Percentiles rank a stretch among this genome's conserved stretches.
Evolutionary conservation across 1,140 invertebrate species (phyloP).

Genomic region (Heterodera schachtii): DNA sequence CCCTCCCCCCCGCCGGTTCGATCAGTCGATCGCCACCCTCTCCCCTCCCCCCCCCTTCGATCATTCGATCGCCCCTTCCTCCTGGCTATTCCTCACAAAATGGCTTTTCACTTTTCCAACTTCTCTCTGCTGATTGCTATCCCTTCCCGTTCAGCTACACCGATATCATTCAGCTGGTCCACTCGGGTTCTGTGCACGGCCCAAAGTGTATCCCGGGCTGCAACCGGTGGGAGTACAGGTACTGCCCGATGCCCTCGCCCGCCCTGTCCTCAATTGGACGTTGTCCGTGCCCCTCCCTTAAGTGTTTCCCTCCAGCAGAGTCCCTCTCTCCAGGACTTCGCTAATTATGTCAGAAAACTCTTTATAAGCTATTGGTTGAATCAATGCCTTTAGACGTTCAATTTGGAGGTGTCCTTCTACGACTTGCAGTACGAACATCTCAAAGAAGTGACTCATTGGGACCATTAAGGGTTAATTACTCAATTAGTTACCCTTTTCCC

Average conservation of each 20-base stretch:
- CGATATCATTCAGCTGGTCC: conserved; percentile 58
- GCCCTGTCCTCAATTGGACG: not conserved
- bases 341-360: conserved; percentile 36
- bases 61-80: too few species aligned
- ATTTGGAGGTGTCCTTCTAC: conserved; percentile 30
- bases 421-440: conserved; percentile 58
- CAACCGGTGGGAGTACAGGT: conserved; percentile 59
- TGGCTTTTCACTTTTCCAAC: too few species aligned
- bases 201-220: conserved; percentile 48
- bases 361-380: not conserved
- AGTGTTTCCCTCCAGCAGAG: conserved; percentile 56
- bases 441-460: conserved; percentile 45
- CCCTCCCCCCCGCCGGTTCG: too few species aligned
- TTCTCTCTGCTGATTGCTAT: too few species aligned
- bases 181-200: conserved; percentile 53
- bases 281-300: not conserved
- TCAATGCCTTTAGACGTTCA: conserved; percentile 20
- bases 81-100: too few species aligned
- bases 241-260: not conserved
- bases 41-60: too few species aligned
- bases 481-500: conserved; percentile 22
- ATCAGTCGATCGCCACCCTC: too few species aligned
- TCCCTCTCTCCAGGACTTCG: conserved; percentile 48
- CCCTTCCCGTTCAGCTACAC: conserved; percentile 38
- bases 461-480: not conserved